Evolutionary conservation across 2,888 invertebrate species (phyloP).

Genomic region (Drosophila robusta): DNA sequence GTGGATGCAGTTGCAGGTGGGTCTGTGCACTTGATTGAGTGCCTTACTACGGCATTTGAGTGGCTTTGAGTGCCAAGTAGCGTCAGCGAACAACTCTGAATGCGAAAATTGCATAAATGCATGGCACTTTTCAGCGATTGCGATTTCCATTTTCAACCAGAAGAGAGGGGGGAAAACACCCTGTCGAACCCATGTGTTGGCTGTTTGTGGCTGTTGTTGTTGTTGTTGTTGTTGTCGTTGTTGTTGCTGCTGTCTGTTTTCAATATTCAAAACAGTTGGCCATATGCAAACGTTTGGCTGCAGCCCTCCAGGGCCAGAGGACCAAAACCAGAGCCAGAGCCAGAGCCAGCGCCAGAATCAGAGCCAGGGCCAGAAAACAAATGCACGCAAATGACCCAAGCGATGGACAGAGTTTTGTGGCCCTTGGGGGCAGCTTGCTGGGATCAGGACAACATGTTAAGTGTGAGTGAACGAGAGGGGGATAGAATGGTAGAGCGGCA

Average conservation of each 20-base stretch:
- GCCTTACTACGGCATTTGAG: constrained; percentile 77
- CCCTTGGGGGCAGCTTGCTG: constrained; percentile 55
- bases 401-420: constrained; percentile 55
- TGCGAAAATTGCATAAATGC: constrained; percentile 76
- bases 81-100: constrained; percentile 61
- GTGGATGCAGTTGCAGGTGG: constrained; percentile 10
- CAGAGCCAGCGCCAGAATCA: constrained; percentile 18
- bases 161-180: constrained; percentile 6
- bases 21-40: constrained; percentile 75
- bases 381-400: constrained; percentile 76
- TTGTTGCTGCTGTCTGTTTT: constrained; percentile 65
- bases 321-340: constrained; percentile 21
- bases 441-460: constrained; percentile 24
- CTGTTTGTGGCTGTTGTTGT: constrained; percentile 15
- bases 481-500: neutral
- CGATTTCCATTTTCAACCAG: constrained; percentile 49
- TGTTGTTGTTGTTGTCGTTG: constrained; percentile 32
- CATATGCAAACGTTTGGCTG: constrained; percentile 72
- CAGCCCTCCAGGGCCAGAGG: constrained; percentile 40
- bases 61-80: constrained; percentile 74
- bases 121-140: constrained; percentile 75
- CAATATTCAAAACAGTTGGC: constrained; percentile 76
- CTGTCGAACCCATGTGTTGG: constrained; percentile 22
- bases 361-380: constrained; percentile 62
- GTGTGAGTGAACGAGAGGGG: neutral